A percentile compares a stretch with the other conserved stretches of the same genome.
phyloP scores from a whole-genome alignment of 2,113 vertebrate species.

The Chlamydotis undulata region DNA sequence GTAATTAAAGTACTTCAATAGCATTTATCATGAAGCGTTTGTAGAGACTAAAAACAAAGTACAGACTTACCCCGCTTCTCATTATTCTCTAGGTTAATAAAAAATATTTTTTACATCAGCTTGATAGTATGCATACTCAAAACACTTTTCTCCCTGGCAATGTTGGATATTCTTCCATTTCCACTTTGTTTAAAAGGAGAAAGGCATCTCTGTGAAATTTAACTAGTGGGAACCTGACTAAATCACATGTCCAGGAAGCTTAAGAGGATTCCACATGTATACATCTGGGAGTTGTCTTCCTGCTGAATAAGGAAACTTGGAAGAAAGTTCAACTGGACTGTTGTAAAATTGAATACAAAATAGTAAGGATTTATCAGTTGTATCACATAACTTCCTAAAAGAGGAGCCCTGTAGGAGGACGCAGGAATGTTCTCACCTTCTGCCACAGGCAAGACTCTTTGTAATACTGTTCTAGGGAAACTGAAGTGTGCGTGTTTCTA shows the following conservation, averaged over 20 bases:
- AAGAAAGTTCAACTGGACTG: background rate
- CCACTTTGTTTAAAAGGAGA: background rate
- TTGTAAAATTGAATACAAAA: background rate
- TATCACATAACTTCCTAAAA: fast-evolving
- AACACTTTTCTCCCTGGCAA: background rate
- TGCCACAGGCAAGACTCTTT: too few relatives aligned
- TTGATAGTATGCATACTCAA: background rate
- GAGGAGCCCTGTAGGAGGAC: background rate
- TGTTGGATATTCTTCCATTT: background rate
- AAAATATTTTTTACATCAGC: background rate
- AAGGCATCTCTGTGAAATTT: background rate
- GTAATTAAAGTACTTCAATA: constrained; percentile 42
- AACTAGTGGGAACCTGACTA: background rate
- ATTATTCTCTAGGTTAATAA: background rate
- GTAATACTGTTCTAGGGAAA: background rate
- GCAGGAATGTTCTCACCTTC: background rate
- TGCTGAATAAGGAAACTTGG: background rate
- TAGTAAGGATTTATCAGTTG: background rate
- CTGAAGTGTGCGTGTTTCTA: fast-evolving
- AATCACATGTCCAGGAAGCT: background rate
- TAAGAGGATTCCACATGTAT: background rate
- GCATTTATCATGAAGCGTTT: background rate
- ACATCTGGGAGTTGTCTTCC: fast-evolving
- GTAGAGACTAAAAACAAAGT: background rate
- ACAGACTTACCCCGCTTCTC: background rate